phyloP scores from a whole-genome alignment of 2,113 vertebrate species.

The Anguilla japonica region DNA sequence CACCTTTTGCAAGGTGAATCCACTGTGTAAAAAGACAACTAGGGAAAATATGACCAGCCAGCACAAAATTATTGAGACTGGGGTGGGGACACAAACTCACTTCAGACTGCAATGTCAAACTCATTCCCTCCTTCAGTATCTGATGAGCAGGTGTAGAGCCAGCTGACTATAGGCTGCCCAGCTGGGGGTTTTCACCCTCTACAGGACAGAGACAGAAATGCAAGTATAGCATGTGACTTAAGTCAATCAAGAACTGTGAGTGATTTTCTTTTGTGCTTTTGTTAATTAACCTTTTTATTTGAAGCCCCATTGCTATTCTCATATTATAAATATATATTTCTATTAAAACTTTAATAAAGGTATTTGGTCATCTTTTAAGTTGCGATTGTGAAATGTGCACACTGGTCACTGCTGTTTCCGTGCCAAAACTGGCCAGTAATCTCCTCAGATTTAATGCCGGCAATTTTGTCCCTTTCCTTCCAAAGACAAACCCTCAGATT shows the following conservation, averaged over 20 bases:
- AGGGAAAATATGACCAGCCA: conserved; percentile 33
- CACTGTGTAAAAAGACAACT: conserved; percentile 33
- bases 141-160: conserved; percentile 72
- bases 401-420: too few relatives aligned
- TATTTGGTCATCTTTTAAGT: too few relatives aligned
- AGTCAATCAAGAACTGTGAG: neutral
- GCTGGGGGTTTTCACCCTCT: conserved; percentile 59
- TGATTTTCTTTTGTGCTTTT: too few relatives aligned
- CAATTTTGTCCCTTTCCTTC: too few relatives aligned
- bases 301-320: too few relatives aligned
- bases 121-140: conserved; percentile 64
- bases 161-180: conserved; percentile 33
- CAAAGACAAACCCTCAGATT: too few relatives aligned
- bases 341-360: too few relatives aligned
- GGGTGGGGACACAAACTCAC: conserved; percentile 25
- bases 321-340: too few relatives aligned
- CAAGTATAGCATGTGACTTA: conserved; percentile 8
- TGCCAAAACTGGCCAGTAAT: too few relatives aligned
- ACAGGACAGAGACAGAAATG: conserved; percentile 44
- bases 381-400: too few relatives aligned
- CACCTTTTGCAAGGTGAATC: conserved; percentile 37
- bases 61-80: neutral
- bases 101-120: conserved; percentile 54
- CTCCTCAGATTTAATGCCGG: too few relatives aligned
- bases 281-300: too few relatives aligned